These are phyloP conservation scores for Stomatorhinus walkeri DNA, from an alignment of 2,797 vertebrate genomes.

Conservation along the genomic window DNA sequence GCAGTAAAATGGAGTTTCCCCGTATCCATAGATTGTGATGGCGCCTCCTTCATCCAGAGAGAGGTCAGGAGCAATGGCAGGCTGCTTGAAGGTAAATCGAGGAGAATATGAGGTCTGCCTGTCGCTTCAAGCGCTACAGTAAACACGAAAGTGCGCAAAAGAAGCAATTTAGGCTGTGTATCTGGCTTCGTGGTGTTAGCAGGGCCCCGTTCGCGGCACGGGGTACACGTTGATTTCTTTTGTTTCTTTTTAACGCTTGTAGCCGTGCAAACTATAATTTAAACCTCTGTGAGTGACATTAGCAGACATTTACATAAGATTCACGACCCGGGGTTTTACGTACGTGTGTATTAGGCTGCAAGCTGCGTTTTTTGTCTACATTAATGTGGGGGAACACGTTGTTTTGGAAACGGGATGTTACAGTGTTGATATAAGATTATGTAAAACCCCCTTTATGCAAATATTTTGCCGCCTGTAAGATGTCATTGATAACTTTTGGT, in stretches of 20 bases:
- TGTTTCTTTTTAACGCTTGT: not conserved
- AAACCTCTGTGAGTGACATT: not conserved
- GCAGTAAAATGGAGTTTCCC: conserved; percentile 25
- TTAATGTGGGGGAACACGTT: not conserved
- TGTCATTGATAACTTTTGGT: not conserved
- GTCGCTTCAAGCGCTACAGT: not conserved
- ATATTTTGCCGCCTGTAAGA: not conserved
- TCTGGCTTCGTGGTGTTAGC: not conserved
- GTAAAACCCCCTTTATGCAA: not conserved
- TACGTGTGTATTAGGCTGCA: not conserved
- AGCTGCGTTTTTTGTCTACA: not conserved
- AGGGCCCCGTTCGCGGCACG: not conserved
- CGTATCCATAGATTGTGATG: conserved; percentile 35
- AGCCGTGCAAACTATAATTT: not conserved
- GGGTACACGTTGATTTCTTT: not conserved
- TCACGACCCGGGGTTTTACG: not conserved
- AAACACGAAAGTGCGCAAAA: not conserved
- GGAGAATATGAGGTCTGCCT: not conserved
- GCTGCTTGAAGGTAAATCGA: conserved; percentile 27
- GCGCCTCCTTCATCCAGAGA: conserved; percentile 38
- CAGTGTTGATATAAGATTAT: not conserved
- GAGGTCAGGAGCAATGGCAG: conserved; percentile 45
- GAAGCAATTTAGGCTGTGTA: not conserved
- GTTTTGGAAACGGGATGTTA: not conserved
- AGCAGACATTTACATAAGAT: not conserved